These are phyloP conservation scores for Conus canariensis DNA, from an alignment of 2,888 invertebrate genomes.

Conservation along the genomic window DNA sequence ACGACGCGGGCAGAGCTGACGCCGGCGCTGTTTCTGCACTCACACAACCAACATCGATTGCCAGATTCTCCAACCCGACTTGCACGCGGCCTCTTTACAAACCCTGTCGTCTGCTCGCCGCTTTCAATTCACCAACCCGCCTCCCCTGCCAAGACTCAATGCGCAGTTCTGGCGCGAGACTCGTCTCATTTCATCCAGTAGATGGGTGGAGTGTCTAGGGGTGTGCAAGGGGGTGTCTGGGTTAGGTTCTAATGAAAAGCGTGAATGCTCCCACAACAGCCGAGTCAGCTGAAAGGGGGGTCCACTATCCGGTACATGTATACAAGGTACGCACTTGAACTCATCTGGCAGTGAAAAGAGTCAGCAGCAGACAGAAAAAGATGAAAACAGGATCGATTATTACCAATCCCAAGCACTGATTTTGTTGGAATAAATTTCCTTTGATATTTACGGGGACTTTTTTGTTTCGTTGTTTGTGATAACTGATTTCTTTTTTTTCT, in stretches of 20 bases:
- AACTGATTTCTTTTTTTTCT: too few relatives aligned
- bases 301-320: too few relatives aligned
- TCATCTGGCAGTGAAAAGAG: too few relatives aligned
- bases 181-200: background rate
- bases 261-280: background rate
- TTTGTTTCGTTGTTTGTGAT: too few relatives aligned
- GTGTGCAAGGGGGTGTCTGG: background rate
- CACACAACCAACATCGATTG: slow-evolving; percentile 12
- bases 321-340: too few relatives aligned
- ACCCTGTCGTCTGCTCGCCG: background rate
- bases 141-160: background rate
- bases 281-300: background rate
- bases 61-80: background rate
- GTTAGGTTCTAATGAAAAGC: background rate
- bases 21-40: slow-evolving; percentile 3
- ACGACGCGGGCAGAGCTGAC: background rate
- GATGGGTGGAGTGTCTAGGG: background rate
- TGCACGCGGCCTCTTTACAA: background rate
- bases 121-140: background rate
- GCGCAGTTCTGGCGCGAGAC: slow-evolving; percentile 11
- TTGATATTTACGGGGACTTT: too few relatives aligned
- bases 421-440: too few relatives aligned
- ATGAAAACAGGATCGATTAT: too few relatives aligned
- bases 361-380: too few relatives aligned
- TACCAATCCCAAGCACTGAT: too few relatives aligned